Conservation (phyloP, 2,113 vertebrate genomes). For the Crotalus viridis region DNA sequence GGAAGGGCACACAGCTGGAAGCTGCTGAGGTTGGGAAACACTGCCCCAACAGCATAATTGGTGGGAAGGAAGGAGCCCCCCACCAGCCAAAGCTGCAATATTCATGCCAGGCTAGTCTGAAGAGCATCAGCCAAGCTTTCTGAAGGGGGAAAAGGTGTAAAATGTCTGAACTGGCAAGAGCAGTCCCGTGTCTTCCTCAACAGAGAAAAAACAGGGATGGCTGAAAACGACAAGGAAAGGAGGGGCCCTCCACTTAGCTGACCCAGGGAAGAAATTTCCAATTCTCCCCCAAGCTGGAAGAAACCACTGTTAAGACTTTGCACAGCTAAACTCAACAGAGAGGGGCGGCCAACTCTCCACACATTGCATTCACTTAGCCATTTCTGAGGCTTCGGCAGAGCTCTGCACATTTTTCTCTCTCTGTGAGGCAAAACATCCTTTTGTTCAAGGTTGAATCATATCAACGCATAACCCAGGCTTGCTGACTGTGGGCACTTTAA, state of each 20-base stretch:
- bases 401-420: no score
- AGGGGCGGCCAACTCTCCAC: not conserved
- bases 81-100: not conserved
- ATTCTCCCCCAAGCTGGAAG: not conserved
- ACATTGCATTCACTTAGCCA: not conserved
- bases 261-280: not conserved
- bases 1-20: not conserved
- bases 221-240: not conserved
- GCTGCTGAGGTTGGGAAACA: not conserved
- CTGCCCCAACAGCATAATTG: not conserved
- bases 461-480: not conserved
- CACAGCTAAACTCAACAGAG: not conserved
- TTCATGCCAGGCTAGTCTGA: not conserved
- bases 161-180: not conserved
- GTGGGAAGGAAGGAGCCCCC: not conserved
- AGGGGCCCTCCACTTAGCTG: not conserved
- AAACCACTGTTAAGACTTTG: not conserved
- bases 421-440: not conserved
- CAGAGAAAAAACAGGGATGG: not conserved
- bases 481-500: not conserved
- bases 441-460: not conserved
- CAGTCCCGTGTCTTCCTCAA: not conserved
- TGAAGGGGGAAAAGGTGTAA: not conserved
- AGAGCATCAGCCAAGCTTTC: not conserved
- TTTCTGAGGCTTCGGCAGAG: not conserved